Percentiles rank a stretch among this genome's conserved stretches.
Conservation (phyloP, 1,140 invertebrate genomes). For the Acromyrmex heyeri region DNA sequence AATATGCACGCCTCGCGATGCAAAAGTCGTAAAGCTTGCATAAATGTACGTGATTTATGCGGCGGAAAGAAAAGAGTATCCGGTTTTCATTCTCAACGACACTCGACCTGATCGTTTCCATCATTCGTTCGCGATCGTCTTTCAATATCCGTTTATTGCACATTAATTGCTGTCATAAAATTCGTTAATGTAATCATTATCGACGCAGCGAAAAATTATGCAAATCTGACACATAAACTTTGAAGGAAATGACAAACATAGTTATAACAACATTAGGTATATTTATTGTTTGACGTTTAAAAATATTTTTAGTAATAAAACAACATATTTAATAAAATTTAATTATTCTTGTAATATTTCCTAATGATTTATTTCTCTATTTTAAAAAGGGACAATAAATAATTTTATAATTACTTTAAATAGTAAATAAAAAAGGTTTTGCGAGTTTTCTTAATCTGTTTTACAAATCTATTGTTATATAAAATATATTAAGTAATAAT, state of each 20-base stretch:
- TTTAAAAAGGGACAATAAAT: not conserved
- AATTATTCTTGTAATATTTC: not conserved
- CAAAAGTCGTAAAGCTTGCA: conserved; percentile 41
- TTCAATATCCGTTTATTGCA: conserved; percentile 11
- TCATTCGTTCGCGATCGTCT: not conserved
- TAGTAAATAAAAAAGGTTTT: not conserved
- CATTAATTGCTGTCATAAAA: conserved; percentile 28
- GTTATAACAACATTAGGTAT: not conserved
- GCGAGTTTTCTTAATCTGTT: not conserved
- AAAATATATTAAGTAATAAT: not conserved
- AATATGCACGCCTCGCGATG: not conserved
- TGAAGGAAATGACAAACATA: not conserved
- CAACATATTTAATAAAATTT: not conserved
- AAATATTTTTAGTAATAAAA: not conserved
- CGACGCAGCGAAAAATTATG: not conserved
- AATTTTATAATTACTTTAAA: not conserved
- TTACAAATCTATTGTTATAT: not conserved
- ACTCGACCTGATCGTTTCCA: conserved; percentile 6
- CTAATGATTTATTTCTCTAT: not conserved
- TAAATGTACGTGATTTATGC: conserved; percentile 62
- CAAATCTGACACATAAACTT: not conserved
- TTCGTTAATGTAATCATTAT: conserved; percentile 7
- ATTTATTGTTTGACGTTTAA: not conserved
- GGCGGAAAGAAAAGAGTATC: conserved; percentile 11
- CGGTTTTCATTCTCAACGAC: conserved; percentile 14